Conservation (phyloP, 2,113 vertebrate species). For the Nycticryphes semicollaris region DNA sequence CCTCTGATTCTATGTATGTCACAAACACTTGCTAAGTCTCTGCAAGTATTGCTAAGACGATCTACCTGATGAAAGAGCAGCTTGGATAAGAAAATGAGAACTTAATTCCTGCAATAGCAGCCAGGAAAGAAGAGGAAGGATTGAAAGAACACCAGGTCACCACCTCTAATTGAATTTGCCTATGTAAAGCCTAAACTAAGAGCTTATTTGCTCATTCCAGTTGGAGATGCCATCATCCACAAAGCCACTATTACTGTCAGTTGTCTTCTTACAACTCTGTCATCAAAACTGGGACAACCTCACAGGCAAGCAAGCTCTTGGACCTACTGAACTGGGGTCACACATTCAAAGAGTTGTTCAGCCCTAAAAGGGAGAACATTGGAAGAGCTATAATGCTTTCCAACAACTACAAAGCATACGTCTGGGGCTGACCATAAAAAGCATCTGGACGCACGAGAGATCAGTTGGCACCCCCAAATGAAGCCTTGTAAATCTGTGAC, state of each 20-base stretch:
- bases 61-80: not conserved
- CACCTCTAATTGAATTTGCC: not conserved
- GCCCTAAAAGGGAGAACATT: not conserved
- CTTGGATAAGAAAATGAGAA: not conserved
- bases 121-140: not conserved
- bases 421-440: not conserved
- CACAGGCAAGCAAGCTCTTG: not conserved
- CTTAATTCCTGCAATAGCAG: not conserved
- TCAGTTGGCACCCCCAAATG: not conserved
- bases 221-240: not conserved
- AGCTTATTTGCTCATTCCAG: not conserved
- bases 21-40: not conserved
- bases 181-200: not conserved
- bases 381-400: not conserved
- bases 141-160: not conserved
- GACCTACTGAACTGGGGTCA: not conserved
- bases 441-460: not conserved
- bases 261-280: not conserved
- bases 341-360: not conserved
- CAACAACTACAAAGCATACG: not conserved
- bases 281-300: not conserved
- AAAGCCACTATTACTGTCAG: not conserved
- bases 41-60: not conserved
- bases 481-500: not conserved
- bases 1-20: not conserved